Percentiles rank a stretch among this genome's conserved stretches.
Evolutionary conservation across 2,888 invertebrate genomes (phyloP).

Genomic region (Leptinotarsa rubiginosa): DNA sequence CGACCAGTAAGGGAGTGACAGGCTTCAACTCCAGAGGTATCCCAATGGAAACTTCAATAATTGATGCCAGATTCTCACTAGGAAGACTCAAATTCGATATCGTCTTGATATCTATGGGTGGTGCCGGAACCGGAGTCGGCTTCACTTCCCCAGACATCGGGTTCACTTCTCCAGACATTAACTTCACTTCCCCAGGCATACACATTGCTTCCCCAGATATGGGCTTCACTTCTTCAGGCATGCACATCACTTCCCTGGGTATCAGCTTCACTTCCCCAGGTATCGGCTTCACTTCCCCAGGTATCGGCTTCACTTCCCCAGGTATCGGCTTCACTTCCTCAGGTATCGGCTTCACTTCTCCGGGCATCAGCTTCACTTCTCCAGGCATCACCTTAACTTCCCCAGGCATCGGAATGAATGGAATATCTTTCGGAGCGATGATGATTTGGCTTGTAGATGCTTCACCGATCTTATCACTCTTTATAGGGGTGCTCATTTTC

Average conservation of each 20-base stretch:
- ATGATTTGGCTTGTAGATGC: not conserved
- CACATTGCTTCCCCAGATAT: too few relatives aligned
- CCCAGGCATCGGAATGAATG: conserved; percentile 46
- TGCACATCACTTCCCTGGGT: too few relatives aligned
- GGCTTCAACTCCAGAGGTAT: not conserved
- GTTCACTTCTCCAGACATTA: too few relatives aligned
- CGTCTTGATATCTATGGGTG: conserved; percentile 35
- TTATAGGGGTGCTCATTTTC: not conserved
- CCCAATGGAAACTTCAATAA: too few relatives aligned
- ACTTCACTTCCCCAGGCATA: too few relatives aligned
- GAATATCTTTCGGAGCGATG: conserved; percentile 43
- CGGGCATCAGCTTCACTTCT: conserved; percentile 30
- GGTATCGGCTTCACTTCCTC: too few relatives aligned
- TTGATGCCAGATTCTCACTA: conserved; percentile 12
- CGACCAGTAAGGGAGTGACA: not conserved
- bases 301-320: too few relatives aligned
- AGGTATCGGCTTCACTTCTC: conserved; percentile 48
- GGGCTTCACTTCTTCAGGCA: too few relatives aligned
- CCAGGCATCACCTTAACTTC: conserved; percentile 37
- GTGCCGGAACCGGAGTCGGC: too few relatives aligned
- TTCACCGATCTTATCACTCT: not conserved
- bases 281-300: too few relatives aligned
- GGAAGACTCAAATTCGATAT: conserved; percentile 45
- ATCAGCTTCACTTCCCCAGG: too few relatives aligned
- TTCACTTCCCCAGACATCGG: too few relatives aligned